Base-by-base conservation (phyloP, 1,140 invertebrate species). In the Helicorthomorpha holstii region DNA sequence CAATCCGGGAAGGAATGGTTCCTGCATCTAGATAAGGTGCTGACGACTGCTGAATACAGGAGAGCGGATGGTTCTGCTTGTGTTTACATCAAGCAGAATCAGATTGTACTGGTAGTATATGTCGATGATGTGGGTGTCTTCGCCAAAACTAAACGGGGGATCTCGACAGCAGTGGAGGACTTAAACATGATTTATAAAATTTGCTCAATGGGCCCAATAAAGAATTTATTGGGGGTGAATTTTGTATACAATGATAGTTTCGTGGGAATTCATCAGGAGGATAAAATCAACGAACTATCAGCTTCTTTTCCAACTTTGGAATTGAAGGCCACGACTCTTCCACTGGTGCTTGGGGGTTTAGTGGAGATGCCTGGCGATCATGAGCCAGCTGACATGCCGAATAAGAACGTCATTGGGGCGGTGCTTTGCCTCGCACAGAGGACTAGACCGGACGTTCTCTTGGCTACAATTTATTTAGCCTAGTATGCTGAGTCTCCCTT, bases 171-270 rank as follows among this genome's bases (percentile, higher is more conserved):
- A 48, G 50, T n/a, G 38, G 49, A 16, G 47, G 42, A 38, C 65
- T 57, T 34, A 53, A 50, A 43, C 50, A 69, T n/a, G 59, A 59
- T 1, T 58, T 60, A 47, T 57, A 34, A 34, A 34, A 34, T 34
- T 34, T 16, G 29, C 29, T 34, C 29, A 7, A 34, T 34, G 29
- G 29, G 29, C 29, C 29, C 29, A 16, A 34, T 34, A 34, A 34
- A 34, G 29, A 34, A 34, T 34, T 34, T 34, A 34, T 34, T 34
- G 29, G 29, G 29, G 29, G 29, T 34, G 29, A 34, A 34, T 34
- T 34, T 34, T 34, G 29, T 34, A 34, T 34, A 34, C 16, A 34
- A 34, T 34, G 29, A 34, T 34, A 34, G 29, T 34, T 34, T 34
- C 29, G 29, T 34, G 16, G 29, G 29, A 34, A 34, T 34, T 34